Conservation (phyloP, 2,888 invertebrate genomes). For the Drosophila histrio region DNA sequence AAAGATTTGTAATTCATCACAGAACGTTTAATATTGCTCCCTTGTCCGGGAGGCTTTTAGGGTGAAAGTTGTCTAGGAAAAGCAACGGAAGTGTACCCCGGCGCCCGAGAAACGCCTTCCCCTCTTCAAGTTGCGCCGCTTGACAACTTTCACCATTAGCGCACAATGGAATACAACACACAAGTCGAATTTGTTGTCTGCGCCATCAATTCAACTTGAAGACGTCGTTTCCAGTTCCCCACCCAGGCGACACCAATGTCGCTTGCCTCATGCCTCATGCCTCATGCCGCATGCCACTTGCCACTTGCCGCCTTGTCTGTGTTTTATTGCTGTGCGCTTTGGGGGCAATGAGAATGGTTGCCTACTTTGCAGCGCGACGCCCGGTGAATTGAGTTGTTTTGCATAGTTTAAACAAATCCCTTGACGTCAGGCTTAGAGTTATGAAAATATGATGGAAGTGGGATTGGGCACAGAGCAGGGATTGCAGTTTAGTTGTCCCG, state of each 20-base stretch:
- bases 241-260: constrained; percentile 16
- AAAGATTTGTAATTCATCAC: constrained; percentile 9
- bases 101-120: constrained; percentile 18
- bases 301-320: constrained; percentile 54
- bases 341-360: constrained; percentile 72
- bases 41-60: constrained; percentile 40
- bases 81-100: constrained; percentile 67
- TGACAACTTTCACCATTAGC: constrained; percentile 79
- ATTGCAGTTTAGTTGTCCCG: constrained; percentile 19
- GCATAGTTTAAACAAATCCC: constrained; percentile 73
- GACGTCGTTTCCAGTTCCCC: constrained; percentile 53
- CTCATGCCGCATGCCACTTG: neutral
- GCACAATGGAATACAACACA: constrained; percentile 70
- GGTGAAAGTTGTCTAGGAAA: constrained; percentile 71
- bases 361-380: constrained; percentile 64
- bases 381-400: constrained; percentile 66
- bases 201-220: constrained; percentile 78
- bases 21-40: constrained; percentile 33
- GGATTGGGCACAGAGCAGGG: neutral
- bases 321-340: constrained; percentile 79
- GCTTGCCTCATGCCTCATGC: neutral
- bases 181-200: constrained; percentile 78
- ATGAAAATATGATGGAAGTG: constrained; percentile 63
- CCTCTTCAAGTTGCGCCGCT: constrained; percentile 43
- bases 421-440: constrained; percentile 59